phyloP scores from a whole-genome alignment of 1,140 invertebrate species.

The Diachasmimorpha longicaudata region DNA sequence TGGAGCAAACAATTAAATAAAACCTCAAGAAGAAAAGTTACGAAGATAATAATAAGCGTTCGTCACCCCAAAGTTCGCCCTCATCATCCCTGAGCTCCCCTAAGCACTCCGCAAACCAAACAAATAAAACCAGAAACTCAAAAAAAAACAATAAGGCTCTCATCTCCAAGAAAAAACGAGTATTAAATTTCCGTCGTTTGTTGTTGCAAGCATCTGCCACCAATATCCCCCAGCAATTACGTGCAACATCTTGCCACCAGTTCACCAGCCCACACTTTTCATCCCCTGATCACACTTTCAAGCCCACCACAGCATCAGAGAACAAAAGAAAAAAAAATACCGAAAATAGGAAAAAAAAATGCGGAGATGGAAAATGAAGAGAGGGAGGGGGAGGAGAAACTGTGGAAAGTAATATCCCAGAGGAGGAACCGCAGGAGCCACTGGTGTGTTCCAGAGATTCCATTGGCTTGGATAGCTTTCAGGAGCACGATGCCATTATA shows the following conservation, averaged over 20 bases:
- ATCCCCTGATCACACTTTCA: not conserved
- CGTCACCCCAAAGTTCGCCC: not conserved
- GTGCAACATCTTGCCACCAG: slow-evolving; percentile 23
- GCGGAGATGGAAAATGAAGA: not conserved
- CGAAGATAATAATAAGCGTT: too few relatives aligned
- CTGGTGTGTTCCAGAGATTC: not conserved
- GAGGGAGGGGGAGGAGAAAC: not conserved
- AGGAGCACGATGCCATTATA: not conserved
- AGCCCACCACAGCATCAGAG: not conserved
- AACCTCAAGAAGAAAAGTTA: too few relatives aligned
- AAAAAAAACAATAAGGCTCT: not conserved
- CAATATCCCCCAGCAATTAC: slow-evolving; percentile 27
- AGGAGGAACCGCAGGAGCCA: not conserved
- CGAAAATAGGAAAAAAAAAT: not conserved
- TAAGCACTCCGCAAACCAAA: not conserved
- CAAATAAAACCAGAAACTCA: not conserved
- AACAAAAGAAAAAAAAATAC: not conserved
- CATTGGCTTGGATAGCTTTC: slow-evolving; percentile 2
- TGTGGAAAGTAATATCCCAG: not conserved
- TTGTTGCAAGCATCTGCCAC: slow-evolving; percentile 20
- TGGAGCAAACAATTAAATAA: too few relatives aligned
- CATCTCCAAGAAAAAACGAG: not conserved
- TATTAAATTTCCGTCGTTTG: slow-evolving; percentile 20
- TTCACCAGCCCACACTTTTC: not conserved
- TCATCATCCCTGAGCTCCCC: too few relatives aligned